Evolutionary conservation across 37 sponge, comb jelly and placozoan genomes (phyloP).

Genomic region (Mnemiopsis leidyi): DNA sequence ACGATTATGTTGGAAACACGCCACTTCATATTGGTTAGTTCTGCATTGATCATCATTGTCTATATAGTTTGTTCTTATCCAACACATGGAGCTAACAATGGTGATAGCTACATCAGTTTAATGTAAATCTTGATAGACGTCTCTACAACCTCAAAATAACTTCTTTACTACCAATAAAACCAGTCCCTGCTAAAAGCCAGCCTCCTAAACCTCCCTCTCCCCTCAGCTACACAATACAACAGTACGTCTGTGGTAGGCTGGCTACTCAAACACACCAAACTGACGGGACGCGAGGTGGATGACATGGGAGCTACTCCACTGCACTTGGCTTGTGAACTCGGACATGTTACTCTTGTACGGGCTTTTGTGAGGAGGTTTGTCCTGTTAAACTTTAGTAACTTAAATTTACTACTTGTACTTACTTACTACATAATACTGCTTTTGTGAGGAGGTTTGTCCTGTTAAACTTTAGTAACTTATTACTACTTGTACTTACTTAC

Average conservation of each 20-base stretch:
- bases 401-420: too few species aligned
- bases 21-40: conserved; percentile 31
- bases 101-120: too few species aligned
- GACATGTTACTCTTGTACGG: conserved; percentile 13
- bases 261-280: not conserved
- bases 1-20: conserved; percentile 32
- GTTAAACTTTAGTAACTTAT: not conserved
- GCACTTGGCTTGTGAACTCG: conserved; percentile 28
- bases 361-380: not conserved
- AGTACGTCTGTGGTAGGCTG: not conserved
- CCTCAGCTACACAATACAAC: conserved; percentile 49
- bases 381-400: not conserved
- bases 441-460: not conserved
- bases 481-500: too few species aligned
- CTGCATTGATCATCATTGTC: too few species aligned
- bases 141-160: too few species aligned
- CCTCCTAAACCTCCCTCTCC: too few species aligned
- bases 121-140: too few species aligned
- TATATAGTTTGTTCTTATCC: too few species aligned
- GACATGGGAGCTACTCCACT: conserved; percentile 36
- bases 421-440: too few species aligned
- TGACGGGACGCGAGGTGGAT: conserved; percentile 21
- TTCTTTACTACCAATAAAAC: too few species aligned
- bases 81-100: too few species aligned
- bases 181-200: too few species aligned